These are phyloP conservation scores for Bibio marci DNA, from an alignment of 2,888 invertebrate genomes.

Conservation along the genomic window DNA sequence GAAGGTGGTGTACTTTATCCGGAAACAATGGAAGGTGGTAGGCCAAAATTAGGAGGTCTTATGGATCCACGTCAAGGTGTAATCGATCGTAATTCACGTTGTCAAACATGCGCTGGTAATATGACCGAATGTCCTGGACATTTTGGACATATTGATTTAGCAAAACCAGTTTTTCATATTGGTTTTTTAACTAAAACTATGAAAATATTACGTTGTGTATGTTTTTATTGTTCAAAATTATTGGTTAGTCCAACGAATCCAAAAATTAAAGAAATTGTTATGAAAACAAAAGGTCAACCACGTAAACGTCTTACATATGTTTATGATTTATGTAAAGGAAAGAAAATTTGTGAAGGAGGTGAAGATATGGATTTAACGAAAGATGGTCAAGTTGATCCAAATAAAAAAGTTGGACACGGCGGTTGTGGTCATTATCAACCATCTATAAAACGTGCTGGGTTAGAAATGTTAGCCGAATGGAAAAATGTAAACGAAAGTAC, in stretches of 20 bases:
- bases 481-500: slow-evolving; percentile 97
- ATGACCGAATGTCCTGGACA: slow-evolving; percentile 99
- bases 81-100: slow-evolving; percentile 81
- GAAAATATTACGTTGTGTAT: slow-evolving; percentile 94
- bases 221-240: slow-evolving; percentile 96
- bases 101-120: slow-evolving; percentile 92
- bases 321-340: slow-evolving; percentile 95
- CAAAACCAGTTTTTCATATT: slow-evolving; percentile 97
- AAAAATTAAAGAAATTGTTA: slow-evolving; percentile 42
- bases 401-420: slow-evolving; percentile 56
- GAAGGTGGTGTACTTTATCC: slow-evolving; percentile 93
- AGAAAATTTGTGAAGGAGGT: slow-evolving; percentile 95
- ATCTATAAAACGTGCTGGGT: slow-evolving; percentile 68
- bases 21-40: slow-evolving; percentile 96
- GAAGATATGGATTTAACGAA: slow-evolving; percentile 91
- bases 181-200: slow-evolving; percentile 95
- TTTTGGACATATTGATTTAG: slow-evolving; percentile 95
- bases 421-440: slow-evolving; percentile 99
- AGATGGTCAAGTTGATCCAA: slow-evolving; percentile 38
- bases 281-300: slow-evolving; percentile 93
- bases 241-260: slow-evolving; percentile 81
- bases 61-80: slow-evolving; percentile 99
- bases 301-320: slow-evolving; percentile 87
- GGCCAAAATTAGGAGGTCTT: slow-evolving; percentile 92
- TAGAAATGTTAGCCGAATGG: slow-evolving; percentile 96